These are phyloP conservation scores for Ceratitis capitata DNA, from an alignment of 1,140 invertebrate species.

Conservation along the genomic window DNA sequence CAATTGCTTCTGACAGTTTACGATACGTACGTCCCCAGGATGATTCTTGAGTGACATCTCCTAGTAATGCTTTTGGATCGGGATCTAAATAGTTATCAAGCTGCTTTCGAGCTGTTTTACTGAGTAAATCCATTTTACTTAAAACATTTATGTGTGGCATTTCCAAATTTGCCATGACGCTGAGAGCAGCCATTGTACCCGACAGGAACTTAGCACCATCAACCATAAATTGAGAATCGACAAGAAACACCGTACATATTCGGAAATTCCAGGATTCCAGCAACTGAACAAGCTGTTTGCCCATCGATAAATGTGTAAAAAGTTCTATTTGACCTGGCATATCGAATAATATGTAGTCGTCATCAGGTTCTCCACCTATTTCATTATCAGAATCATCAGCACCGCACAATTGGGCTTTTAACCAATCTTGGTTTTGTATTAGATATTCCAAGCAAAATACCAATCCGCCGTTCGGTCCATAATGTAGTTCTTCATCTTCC, in stretches of 20 bases:
- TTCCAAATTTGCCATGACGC: constrained; percentile 96
- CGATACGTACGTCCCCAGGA: constrained; percentile 81
- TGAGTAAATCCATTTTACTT: constrained; percentile 95
- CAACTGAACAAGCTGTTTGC: constrained; percentile 82
- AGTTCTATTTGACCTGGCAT: constrained; percentile 99
- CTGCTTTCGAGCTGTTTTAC: constrained; percentile 80
- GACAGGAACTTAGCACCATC: constrained; percentile 96
- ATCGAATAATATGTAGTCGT: constrained; percentile 98
- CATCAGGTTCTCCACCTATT: constrained; percentile 72
- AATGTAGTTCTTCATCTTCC: constrained; percentile 94
- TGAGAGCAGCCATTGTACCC: constrained; percentile 91
- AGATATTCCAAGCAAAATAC: constrained; percentile 97
- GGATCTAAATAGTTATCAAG: constrained; percentile 88
- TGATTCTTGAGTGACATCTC: constrained; percentile 69
- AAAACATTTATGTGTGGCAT: constrained; percentile 94
- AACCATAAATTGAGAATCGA: constrained; percentile 97
- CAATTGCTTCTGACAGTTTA: constrained; percentile 81
- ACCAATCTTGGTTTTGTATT: constrained; percentile 90
- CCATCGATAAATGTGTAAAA: constrained; percentile 94
- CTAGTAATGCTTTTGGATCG: constrained; percentile 79
- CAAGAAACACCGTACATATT: constrained; percentile 90
- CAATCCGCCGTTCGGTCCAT: constrained; percentile 97
- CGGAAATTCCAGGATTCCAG: constrained; percentile 90
- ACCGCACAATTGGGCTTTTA: constrained; percentile 81
- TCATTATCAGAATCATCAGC: constrained; percentile 64